Percentiles rank a stretch among this genome's conserved stretches.
Evolutionary conservation across 53 echinoderm and acorn worm species (phyloP).

Genomic region (Apostichopus leukothele): DNA sequence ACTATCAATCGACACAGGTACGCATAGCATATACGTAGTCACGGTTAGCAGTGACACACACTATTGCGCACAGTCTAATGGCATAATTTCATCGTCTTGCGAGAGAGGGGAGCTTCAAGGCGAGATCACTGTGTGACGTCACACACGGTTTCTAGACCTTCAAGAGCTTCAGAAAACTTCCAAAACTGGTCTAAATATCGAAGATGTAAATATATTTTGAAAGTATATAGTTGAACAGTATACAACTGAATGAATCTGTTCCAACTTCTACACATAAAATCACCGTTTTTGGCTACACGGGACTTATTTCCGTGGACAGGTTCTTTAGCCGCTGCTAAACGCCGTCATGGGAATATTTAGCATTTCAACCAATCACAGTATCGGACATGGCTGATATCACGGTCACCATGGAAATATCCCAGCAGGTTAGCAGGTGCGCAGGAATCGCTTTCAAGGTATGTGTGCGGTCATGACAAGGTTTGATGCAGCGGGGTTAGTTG

Average conservation of each 20-base stretch:
- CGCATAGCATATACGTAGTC: not conserved
- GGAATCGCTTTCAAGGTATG: slow-evolving; percentile 10
- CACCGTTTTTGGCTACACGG: too few species aligned
- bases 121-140: slow-evolving; percentile 30
- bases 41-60: not conserved
- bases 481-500: slow-evolving; percentile 27
- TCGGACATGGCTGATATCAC: not conserved
- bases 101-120: not conserved
- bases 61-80: not conserved
- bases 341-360: slow-evolving; percentile 26
- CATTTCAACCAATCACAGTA: slow-evolving; percentile 21
- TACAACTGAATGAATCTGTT: too few species aligned
- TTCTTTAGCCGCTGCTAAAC: not conserved
- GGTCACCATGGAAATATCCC: slow-evolving; percentile 23
- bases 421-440: slow-evolving; percentile 46
- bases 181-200: not conserved
- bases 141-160: slow-evolving; percentile 38
- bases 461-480: slow-evolving; percentile 17
- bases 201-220: too few species aligned
- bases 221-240: too few species aligned
- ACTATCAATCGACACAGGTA: not conserved
- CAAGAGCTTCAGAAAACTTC: not conserved
- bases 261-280: too few species aligned
- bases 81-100: slow-evolving; percentile 13
- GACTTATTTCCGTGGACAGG: not conserved